Conservation (phyloP, 1,140 invertebrate genomes). For the Diorhabda elongata region DNA sequence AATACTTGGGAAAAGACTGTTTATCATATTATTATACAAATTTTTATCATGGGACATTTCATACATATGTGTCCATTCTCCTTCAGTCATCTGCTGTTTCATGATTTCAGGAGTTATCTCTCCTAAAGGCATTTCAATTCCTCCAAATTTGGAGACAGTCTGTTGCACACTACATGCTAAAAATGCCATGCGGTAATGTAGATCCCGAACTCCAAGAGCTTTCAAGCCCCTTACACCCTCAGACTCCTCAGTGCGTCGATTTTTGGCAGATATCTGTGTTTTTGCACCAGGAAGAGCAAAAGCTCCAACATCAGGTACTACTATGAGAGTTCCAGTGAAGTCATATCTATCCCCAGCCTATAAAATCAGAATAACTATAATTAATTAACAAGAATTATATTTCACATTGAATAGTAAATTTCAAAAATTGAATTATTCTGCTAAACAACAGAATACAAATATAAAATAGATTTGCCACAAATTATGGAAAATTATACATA, state of each 20-base stretch:
- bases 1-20: slow-evolving; percentile 93
- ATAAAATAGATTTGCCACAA: too few relatives aligned
- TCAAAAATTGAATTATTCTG: too few relatives aligned
- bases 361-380: slow-evolving; percentile 8
- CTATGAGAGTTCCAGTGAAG: slow-evolving; percentile 95
- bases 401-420: too few relatives aligned
- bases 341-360: slow-evolving; percentile 80
- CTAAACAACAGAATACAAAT: too few relatives aligned
- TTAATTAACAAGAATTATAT: too few relatives aligned
- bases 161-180: slow-evolving; percentile 87
- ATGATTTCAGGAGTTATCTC: slow-evolving; percentile 86
- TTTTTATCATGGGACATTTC: slow-evolving; percentile 95
- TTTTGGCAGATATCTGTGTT: slow-evolving; percentile 73
- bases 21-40: slow-evolving; percentile 87
- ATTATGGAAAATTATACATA: too few relatives aligned
- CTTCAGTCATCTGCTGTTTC: slow-evolving; percentile 90
- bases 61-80: slow-evolving; percentile 93
- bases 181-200: slow-evolving; percentile 94
- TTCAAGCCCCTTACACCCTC: slow-evolving; percentile 88
- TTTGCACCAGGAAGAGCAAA: slow-evolving; percentile 81
- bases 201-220: slow-evolving; percentile 88
- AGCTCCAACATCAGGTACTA: slow-evolving; percentile 92
- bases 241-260: slow-evolving; percentile 66
- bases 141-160: slow-evolving; percentile 80
- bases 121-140: slow-evolving; percentile 69